phyloP scores from a whole-genome alignment of 1,140 invertebrate genomes.

The Drosophila nigrodunni region DNA sequence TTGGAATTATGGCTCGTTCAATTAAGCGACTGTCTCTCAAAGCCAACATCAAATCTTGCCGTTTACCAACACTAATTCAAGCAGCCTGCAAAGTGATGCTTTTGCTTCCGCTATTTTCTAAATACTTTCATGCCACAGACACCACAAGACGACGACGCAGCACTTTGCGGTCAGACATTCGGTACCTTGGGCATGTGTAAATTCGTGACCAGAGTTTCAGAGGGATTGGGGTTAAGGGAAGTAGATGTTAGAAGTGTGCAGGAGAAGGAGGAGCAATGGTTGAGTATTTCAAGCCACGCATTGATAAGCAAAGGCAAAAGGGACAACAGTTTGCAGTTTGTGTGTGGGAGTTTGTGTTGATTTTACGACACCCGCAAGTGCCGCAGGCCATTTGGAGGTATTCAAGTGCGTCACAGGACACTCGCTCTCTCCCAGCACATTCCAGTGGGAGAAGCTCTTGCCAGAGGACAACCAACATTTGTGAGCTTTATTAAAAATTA shows the following conservation, averaged over 20 bases:
- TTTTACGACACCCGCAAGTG: slow-evolving; percentile 79
- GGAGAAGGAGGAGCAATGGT: neutral
- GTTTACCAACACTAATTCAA: slow-evolving; percentile 1
- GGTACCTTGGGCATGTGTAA: slow-evolving; percentile 41
- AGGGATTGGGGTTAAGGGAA: neutral
- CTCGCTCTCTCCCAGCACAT: slow-evolving; percentile 3
- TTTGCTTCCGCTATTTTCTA: slow-evolving; percentile 44
- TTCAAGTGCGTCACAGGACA: slow-evolving; percentile 49
- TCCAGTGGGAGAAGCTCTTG: slow-evolving; percentile 12
- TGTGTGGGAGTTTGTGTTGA: slow-evolving; percentile 55
- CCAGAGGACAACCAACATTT: slow-evolving; percentile 45
- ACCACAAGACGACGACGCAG: slow-evolving; percentile 35
- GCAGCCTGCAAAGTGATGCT: neutral
- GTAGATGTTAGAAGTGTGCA: too few relatives aligned
- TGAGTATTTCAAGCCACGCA: slow-evolving; percentile 34
- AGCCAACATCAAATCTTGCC: slow-evolving; percentile 35
- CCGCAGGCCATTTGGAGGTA: slow-evolving; percentile 75
- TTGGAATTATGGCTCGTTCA: slow-evolving; percentile 31
- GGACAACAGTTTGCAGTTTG: slow-evolving; percentile 29
- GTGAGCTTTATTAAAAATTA: slow-evolving; percentile 80
- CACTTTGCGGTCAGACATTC: slow-evolving; percentile 66
- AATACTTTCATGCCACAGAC: slow-evolving; percentile 28
- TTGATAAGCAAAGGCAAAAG: slow-evolving; percentile 61
- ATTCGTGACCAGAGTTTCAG: slow-evolving; percentile 27
- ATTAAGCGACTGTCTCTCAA: slow-evolving; percentile 39